A percentile compares a stretch with the other conserved stretches of the same genome.
Evolutionary conservation across 2,113 vertebrate species (phyloP).

Genomic region (Plestiodon gilberti): DNA sequence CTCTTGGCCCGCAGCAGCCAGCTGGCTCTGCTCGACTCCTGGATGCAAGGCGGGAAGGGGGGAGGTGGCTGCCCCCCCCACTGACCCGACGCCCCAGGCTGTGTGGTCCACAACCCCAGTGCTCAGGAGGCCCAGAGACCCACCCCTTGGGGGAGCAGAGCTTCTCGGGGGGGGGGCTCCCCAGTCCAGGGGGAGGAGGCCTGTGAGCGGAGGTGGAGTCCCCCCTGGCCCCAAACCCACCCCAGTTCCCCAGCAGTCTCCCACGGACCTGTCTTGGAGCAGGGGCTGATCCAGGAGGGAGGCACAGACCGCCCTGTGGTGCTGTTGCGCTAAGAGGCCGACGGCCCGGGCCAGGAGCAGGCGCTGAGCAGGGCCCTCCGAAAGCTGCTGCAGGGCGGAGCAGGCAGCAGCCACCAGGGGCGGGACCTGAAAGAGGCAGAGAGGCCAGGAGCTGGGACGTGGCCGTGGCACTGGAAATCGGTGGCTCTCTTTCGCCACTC

Average conservation of each 20-base stretch:
- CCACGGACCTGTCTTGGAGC: background rate
- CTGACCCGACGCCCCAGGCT: too few species aligned
- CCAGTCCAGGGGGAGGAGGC: background rate
- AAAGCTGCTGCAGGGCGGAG: background rate
- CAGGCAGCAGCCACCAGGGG: background rate
- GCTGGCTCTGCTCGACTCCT: too few species aligned
- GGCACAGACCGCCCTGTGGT: background rate
- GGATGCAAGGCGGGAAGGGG: too few species aligned
- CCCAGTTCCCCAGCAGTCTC: background rate
- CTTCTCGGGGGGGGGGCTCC: background rate
- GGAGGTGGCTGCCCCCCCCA: too few species aligned
- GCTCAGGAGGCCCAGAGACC: background rate
- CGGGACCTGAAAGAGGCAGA: background rate
- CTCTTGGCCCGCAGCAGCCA: too few species aligned
- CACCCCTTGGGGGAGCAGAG: background rate
- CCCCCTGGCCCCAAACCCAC: background rate
- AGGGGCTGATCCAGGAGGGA: slow-evolving; percentile 1
- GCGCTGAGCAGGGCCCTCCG: background rate
- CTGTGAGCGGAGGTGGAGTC: background rate
- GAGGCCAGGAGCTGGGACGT: background rate
- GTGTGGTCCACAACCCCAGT: background rate
- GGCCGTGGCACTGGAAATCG: background rate
- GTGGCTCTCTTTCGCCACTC: too few species aligned
- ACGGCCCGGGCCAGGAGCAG: background rate
- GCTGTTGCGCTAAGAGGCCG: background rate